These are phyloP conservation scores for Steromphala cineraria DNA, from an alignment of 2,888 invertebrate species.

Conservation along the genomic window DNA sequence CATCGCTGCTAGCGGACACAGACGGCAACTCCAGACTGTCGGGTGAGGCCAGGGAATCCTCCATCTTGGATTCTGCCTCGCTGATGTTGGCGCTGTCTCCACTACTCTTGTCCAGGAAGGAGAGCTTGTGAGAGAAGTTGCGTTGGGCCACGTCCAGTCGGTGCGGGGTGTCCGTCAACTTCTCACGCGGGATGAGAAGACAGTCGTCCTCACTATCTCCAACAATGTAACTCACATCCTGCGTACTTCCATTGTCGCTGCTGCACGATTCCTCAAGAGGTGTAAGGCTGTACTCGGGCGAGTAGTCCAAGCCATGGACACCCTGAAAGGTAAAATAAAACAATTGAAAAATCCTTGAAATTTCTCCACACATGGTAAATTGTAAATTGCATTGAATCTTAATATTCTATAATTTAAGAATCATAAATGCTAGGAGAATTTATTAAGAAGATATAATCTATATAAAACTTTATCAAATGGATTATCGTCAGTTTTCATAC, in stretches of 20 bases:
- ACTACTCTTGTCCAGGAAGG: slow-evolving; percentile 52
- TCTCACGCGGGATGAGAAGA: slow-evolving; percentile 30
- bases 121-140: neutral
- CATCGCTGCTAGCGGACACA: slow-evolving; percentile 35
- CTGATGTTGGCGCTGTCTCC: slow-evolving; percentile 68
- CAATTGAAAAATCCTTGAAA: neutral
- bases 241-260: slow-evolving; percentile 14
- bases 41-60: slow-evolving; percentile 34
- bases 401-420: no score
- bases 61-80: slow-evolving; percentile 64
- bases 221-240: slow-evolving; percentile 5
- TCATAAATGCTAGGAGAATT: no score
- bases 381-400: no score
- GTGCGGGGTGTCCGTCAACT: slow-evolving; percentile 19
- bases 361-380: no score
- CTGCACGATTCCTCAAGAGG: slow-evolving; percentile 32
- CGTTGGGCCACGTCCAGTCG: neutral
- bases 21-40: neutral
- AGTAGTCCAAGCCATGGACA: slow-evolving; percentile 36
- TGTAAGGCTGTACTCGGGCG: slow-evolving; percentile 36
- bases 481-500: no score
- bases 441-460: no score
- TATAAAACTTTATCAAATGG: no score
- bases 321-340: slow-evolving; percentile 29
- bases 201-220: slow-evolving; percentile 36